These are phyloP conservation scores for Ochotona curzoniae DNA, from an alignment of 2,113 vertebrate genomes.

Conservation along the genomic window DNA sequence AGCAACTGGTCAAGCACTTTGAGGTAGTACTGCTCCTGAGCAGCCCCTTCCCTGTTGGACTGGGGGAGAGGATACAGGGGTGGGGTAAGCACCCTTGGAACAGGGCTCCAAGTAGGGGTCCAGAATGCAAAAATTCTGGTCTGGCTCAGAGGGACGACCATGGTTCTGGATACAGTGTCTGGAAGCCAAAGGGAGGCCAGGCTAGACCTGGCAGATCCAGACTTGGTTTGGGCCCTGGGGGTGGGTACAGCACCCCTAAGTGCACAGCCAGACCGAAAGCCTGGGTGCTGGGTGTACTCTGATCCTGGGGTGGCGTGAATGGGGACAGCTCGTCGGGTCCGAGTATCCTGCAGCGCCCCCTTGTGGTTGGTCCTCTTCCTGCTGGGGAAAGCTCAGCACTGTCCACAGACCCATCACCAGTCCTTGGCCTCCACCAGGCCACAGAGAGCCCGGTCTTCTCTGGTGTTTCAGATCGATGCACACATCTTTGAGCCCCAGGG, in stretches of 20 bases:
- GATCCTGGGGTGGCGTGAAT: neutral
- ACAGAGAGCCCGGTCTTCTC: neutral
- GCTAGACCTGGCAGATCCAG: neutral
- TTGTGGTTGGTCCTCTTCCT: neutral
- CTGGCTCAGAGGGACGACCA: neutral
- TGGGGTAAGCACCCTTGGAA: neutral
- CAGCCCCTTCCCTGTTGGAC: neutral
- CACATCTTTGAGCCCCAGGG: slow-evolving; percentile 89
- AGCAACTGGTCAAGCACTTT: slow-evolving; percentile 92
- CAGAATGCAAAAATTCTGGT: neutral
- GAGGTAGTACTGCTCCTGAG: slow-evolving; percentile 85
- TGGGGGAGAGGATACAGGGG: no score
- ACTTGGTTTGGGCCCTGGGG: neutral
- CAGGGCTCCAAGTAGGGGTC: neutral
- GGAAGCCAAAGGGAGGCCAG: neutral
- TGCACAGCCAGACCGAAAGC: neutral
- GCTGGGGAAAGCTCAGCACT: no score
- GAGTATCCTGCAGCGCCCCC: neutral
- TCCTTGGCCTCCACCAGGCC: neutral
- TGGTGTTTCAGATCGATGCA: slow-evolving; percentile 86
- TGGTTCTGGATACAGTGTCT: neutral
- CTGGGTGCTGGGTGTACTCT: no score
- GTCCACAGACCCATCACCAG: no score
- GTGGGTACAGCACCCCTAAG: neutral
- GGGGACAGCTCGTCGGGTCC: neutral